Base-by-base conservation (phyloP, 2,113 vertebrate genomes). In the Gadus chalcogrammus region DNA sequence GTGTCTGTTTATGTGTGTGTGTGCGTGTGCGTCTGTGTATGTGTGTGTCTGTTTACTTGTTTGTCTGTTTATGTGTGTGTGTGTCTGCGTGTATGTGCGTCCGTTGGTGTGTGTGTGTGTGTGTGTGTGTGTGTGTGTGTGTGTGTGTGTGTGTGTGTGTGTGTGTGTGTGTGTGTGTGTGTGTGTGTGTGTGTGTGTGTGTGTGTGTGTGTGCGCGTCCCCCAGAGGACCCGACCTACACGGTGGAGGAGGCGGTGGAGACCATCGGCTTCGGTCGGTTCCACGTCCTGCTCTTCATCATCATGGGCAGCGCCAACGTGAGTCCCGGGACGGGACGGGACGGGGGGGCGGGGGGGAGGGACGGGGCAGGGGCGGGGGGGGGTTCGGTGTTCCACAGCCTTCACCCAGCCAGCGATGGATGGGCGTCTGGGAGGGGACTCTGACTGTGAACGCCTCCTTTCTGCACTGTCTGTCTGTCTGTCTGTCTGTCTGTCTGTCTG, bases 231-330 rank as follows among this genome's bases (percentile, higher is more conserved):
- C 67, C 81, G 18, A 96, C 84, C 0, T 99, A 93, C 86, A 95
- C 91, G 0, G 94, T 98, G 77, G 96, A 96, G 74, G 93, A 99
- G 0, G 96, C 96, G 0, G 95, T 98, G 65, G 96, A 99, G 82
- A 87, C 84, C 4, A 96, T 98, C 0, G 96, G 95, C 3, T 99
- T 98, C 0, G 97, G 97, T 0, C 92, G 89, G 0, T 98, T 99
- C 65, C 96, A 99, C 83, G 58, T 99, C 8, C 48, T 93, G 15
- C 91, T 99, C 2, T 97, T 98, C 52, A 35, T 96, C 61, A 95
- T 99, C 77, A 96, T 99, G 96, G 97, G 97, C 20, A 95, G 95
- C 75, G 90, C 94, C 0, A 96, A 86, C 62, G 96, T 98, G 86
- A 87, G 94, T 87, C 13, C 5, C 17, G 52, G 28, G 2, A 3